Evolutionary conservation across 1,140 invertebrate species (phyloP).

Genomic region (Whitmania pigra): DNA sequence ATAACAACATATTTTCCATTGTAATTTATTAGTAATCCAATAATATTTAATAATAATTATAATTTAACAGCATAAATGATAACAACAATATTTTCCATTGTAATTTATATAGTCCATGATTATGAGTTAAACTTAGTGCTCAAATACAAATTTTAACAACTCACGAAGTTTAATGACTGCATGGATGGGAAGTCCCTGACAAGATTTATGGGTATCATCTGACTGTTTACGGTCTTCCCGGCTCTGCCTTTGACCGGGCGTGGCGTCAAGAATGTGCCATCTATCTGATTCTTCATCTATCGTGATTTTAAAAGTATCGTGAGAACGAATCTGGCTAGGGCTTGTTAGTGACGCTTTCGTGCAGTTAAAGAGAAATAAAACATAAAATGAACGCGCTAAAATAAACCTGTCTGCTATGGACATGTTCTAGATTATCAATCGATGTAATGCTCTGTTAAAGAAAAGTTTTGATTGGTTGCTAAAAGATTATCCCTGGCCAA

Average conservation of each 20-base stretch:
- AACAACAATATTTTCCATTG: no score
- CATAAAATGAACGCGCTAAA: neutral
- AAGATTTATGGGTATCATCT: neutral
- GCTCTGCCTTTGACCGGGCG: neutral
- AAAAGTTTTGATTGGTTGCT: neutral
- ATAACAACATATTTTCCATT: no score
- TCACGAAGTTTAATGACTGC: conserved; percentile 13
- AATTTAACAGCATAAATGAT: no score
- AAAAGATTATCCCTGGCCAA: neutral
- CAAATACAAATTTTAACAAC: neutral
- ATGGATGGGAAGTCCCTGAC: conserved; percentile 6
- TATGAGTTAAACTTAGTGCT: neutral
- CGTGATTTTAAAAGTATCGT: neutral
- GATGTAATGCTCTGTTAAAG: conserved; percentile 2
- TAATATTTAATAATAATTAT: no score
- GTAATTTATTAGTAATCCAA: no score
- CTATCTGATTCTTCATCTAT: neutral
- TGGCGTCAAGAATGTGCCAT: conserved; percentile 8
- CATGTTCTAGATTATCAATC: neutral
- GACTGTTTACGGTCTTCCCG: neutral
- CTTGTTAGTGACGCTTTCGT: no score
- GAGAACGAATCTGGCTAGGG: no score
- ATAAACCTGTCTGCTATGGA: neutral
- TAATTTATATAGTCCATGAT: neutral
- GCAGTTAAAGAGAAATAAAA: no score